Conservation (phyloP, 2,797 vertebrate species). For the Cirrhinus molitorella region DNA sequence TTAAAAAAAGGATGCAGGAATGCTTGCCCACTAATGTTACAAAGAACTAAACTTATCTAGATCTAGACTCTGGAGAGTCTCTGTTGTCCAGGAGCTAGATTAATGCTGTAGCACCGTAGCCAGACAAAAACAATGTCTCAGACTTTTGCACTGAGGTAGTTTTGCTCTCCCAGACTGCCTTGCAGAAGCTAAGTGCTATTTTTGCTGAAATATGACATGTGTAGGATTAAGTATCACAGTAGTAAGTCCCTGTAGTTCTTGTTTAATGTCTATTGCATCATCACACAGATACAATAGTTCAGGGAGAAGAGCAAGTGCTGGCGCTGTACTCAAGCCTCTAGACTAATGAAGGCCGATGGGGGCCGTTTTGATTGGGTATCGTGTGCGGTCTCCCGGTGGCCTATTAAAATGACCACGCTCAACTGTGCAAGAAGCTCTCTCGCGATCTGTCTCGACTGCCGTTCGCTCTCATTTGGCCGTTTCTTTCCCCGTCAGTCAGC, state of each 20-base stretch:
- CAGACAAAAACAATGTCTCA: background rate
- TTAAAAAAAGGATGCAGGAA: background rate
- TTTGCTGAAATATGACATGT: background rate
- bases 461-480: background rate
- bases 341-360: slow-evolving; percentile 44
- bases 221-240: background rate
- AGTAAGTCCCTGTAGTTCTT: background rate
- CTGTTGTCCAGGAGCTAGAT: background rate
- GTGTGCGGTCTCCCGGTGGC: slow-evolving; percentile 31
- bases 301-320: background rate
- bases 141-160: background rate
- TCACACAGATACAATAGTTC: slow-evolving; percentile 23
- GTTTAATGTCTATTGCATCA: slow-evolving; percentile 5
- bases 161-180: slow-evolving; percentile 11
- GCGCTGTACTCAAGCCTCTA: background rate
- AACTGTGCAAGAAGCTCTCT: slow-evolving; percentile 41
- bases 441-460: slow-evolving; percentile 2
- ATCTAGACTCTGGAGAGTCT: background rate
- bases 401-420: slow-evolving; percentile 54
- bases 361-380: slow-evolving; percentile 8
- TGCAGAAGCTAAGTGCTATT: background rate
- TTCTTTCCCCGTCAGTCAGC: slow-evolving; percentile 28
- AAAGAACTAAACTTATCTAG: background rate
- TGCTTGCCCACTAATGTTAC: background rate
- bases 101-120: background rate